Evolutionary conservation across 30 jellyfish, hydroid and myxozoan genomes (phyloP).

Genomic region (Pelagia noctiluca): DNA sequence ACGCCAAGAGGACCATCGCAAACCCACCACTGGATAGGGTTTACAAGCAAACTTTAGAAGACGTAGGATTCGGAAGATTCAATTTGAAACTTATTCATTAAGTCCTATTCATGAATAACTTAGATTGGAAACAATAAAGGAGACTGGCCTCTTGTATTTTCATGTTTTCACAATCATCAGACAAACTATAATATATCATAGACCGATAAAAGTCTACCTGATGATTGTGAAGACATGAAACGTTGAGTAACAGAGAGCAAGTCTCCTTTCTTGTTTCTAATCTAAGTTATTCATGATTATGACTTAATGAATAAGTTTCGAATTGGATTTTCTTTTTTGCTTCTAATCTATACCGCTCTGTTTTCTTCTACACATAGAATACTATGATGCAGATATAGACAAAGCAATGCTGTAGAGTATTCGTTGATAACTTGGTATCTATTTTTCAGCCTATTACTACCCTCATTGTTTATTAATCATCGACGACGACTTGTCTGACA

Average conservation of each 20-base stretch:
- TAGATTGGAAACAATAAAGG: background rate
- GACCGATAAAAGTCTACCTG: no score
- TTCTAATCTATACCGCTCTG: no score
- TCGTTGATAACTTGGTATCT: background rate
- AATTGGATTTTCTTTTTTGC: background rate
- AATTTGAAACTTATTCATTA: background rate
- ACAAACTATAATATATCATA: no score
- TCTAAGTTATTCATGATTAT: background rate
- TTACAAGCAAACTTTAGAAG: no score
- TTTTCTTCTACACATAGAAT: no score
- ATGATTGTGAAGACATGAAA: no score
- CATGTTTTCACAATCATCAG: no score
- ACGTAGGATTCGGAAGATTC: no score
- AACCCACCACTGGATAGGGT: no score
- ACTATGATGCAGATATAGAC: background rate
- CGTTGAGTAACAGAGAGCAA: no score
- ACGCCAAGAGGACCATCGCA: no score
- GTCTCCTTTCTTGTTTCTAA: background rate
- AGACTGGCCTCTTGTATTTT: no score
- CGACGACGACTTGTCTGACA: constrained; percentile 76
- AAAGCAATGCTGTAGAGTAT: background rate
- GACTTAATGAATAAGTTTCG: background rate
- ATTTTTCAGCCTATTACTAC: constrained; percentile 67
- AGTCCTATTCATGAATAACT: background rate
- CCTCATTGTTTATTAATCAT: constrained; percentile 72